Conservation (phyloP, 2,113 vertebrate genomes). For the Malurus alboscapulatus region DNA sequence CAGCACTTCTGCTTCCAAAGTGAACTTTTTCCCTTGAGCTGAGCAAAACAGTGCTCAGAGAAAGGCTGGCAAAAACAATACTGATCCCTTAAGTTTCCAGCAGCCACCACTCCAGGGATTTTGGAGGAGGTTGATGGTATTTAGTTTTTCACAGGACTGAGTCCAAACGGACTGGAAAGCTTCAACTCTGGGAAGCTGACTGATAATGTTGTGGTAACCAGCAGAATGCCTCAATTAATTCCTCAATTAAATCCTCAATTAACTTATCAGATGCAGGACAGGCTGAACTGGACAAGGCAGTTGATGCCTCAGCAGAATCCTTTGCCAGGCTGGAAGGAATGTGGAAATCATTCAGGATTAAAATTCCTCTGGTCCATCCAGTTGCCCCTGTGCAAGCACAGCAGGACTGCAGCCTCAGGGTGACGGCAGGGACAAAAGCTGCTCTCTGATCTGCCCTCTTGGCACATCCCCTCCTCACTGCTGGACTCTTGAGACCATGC, state of each 20-base stretch:
- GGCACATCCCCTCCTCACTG: not conserved
- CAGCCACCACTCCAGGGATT: not conserved
- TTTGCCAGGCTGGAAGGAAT: constrained; percentile 45
- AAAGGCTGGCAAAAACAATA: not conserved
- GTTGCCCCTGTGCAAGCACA: not conserved
- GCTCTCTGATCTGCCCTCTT: not conserved
- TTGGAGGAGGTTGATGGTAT: not conserved
- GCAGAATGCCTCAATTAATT: constrained; percentile 42
- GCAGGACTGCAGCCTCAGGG: not conserved
- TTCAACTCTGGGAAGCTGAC: not conserved
- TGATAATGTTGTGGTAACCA: constrained; percentile 22
- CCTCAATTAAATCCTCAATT: constrained; percentile 50
- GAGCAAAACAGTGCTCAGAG: not conserved
- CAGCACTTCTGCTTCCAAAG: constrained; percentile 25
- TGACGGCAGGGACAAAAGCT: constrained; percentile 3
- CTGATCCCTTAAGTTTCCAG: not conserved
- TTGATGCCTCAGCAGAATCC: constrained; percentile 59
- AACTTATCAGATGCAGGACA: constrained; percentile 54
- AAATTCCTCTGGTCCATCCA: constrained; percentile 55
- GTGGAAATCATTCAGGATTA: constrained; percentile 53
- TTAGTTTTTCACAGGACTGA: not conserved
- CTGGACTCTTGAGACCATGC: not conserved
- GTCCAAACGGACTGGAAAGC: not conserved
- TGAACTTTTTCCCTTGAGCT: not conserved
- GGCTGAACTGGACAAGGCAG: constrained; percentile 36